Percentiles rank a stretch among this genome's conserved stretches.
These are phyloP conservation scores for Catostylus mosaicus DNA, from an alignment of 30 jellyfish, hydroid and myxozoan genomes.

Conservation along the genomic window DNA sequence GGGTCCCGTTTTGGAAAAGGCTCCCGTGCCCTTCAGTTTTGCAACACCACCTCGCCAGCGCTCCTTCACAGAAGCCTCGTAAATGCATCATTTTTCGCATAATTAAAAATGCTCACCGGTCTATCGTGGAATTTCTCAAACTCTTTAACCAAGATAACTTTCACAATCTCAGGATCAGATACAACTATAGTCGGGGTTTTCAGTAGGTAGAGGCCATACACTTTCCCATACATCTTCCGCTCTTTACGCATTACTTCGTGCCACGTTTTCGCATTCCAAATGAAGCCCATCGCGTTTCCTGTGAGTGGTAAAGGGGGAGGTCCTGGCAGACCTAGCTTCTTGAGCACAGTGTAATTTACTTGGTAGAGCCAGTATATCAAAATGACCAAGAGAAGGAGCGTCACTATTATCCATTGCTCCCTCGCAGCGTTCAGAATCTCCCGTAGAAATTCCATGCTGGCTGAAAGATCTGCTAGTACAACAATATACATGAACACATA, in stretches of 20 bases:
- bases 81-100: too few relatives aligned
- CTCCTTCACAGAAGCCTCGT: too few relatives aligned
- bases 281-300: constrained; percentile 14
- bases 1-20: too few relatives aligned
- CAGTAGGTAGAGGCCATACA: constrained; percentile 29
- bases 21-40: too few relatives aligned
- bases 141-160: constrained; percentile 53
- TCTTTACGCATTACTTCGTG: background rate
- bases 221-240: constrained; percentile 46
- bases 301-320: constrained; percentile 63
- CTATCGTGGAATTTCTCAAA: constrained; percentile 71
- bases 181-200: constrained; percentile 27
- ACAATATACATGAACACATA: too few relatives aligned
- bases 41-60: too few relatives aligned
- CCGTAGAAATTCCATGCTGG: background rate
- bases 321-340: constrained; percentile 48
- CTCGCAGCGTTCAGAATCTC: constrained; percentile 16
- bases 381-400: constrained; percentile 5
- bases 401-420: constrained; percentile 51
- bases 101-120: constrained; percentile 41
- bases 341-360: constrained; percentile 15
- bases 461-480: background rate
- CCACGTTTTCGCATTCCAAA: background rate
- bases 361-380: constrained; percentile 35
- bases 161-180: constrained; percentile 52